A percentile compares a stretch with the other conserved stretches of the same genome.
Conservation (phyloP, 2,888 invertebrate genomes). For the Phasia obesa region DNA sequence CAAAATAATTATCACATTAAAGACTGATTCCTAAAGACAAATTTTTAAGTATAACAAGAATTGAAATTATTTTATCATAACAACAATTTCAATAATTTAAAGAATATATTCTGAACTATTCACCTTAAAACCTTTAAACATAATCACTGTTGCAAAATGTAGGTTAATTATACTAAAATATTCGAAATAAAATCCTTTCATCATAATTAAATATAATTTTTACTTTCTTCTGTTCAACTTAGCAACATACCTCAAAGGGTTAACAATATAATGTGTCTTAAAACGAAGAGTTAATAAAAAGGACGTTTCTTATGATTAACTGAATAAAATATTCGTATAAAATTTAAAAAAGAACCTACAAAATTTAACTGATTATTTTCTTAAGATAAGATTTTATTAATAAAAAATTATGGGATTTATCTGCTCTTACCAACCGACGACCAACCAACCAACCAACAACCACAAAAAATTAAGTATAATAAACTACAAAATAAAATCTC, state of each 20-base stretch:
- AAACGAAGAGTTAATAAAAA: constrained; percentile 47
- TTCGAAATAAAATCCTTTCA: no score
- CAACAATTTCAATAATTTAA: no score
- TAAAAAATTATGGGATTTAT: constrained; percentile 64
- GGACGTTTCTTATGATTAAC: constrained; percentile 59
- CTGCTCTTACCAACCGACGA: constrained; percentile 37
- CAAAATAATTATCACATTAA: no score
- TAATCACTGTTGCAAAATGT: no score
- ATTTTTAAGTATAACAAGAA: no score
- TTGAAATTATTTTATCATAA: no score
- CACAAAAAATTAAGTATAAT: constrained; percentile 4
- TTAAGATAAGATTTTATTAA: constrained; percentile 69
- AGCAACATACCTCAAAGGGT: constrained; percentile 27
- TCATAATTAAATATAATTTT: no score
- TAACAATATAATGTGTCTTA: constrained; percentile 23
- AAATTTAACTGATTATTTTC: constrained; percentile 53
- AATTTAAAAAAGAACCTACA: constrained; percentile 6
- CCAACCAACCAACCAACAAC: no score
- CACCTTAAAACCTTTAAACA: no score
- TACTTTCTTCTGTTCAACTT: background rate
- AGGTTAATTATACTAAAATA: no score
- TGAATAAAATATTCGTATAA: constrained; percentile 49
- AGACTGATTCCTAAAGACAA: no score
- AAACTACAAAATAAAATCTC: constrained; percentile 31
- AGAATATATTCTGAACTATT: no score